A percentile compares a stretch with the other conserved stretches of the same genome.
Conservation (phyloP, 2,888 invertebrate genomes). For the Conistra vaccinii region DNA sequence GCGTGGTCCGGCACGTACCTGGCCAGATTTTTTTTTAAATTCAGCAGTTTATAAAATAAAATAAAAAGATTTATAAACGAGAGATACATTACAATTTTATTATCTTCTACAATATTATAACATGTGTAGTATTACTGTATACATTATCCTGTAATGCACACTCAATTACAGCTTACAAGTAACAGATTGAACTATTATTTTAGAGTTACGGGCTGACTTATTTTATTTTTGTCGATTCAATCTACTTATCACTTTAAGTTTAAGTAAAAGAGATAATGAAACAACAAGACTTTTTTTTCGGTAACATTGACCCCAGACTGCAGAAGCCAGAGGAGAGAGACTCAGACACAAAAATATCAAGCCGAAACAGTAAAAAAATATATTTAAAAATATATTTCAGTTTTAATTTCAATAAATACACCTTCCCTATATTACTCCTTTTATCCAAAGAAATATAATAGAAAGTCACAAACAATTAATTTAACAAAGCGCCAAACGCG, state of each 20-base stretch:
- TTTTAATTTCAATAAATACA: constrained; percentile 12
- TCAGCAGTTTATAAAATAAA: not conserved
- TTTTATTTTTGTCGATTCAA: not conserved
- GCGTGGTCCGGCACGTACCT: too few species aligned
- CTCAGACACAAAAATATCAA: not conserved
- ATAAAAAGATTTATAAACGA: not conserved
- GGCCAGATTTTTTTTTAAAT: not conserved
- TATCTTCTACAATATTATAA: not conserved
- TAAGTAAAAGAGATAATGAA: not conserved
- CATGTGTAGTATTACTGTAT: not conserved
- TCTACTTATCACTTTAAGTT: not conserved
- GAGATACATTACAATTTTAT: not conserved
- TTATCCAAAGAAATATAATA: constrained; percentile 32
- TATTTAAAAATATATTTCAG: too few species aligned
- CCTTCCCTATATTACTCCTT: constrained; percentile 1
- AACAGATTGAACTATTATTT: too few species aligned
- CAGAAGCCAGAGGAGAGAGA: not conserved
- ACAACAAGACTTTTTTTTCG: not conserved
- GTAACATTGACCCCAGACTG: not conserved
- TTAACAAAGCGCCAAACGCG: constrained; percentile 49
- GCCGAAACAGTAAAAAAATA: not conserved
- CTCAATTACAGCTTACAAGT: not conserved
- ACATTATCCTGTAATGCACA: not conserved
- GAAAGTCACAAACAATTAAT: constrained; percentile 50
- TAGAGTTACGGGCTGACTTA: not conserved